Evolutionary conservation across 2,113 vertebrate species (phyloP), one percentile per base, ranked within the genome.

Genomic region (Urocitellus parryii): DNA sequence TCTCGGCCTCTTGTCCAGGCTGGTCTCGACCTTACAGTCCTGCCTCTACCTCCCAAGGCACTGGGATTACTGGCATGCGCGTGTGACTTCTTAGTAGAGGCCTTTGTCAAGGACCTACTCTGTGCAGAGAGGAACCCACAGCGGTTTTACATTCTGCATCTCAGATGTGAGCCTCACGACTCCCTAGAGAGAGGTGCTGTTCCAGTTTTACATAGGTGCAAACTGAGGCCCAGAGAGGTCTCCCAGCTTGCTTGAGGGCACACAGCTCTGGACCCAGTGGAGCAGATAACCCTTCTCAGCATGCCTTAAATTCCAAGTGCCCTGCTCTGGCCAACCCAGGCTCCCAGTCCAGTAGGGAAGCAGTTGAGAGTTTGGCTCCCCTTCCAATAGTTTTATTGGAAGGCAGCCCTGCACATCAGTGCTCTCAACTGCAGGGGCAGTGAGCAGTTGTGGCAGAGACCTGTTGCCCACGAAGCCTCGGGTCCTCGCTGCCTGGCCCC

Each of bases 241-340:
- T 3, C 0, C 48, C 34, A 34, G 29, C 45, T 24, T 27, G 29
- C 61, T 51, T 25, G 22, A 37, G 53, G 56, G 8, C 37, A n/a
- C 61, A 20, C 34, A 39, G 53, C 89, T 29, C 53, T 24, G 81
- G 20, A 16, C n/a, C 4, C 68, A 34, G 0, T 37, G 48, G 48
- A n/a, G 18, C 34, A 53, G n/a, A n/a, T 9, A 12, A 9, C 32
- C n/a, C 45, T 25, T 0, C 14, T n/a, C 24, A 0, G 13, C 65
- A 0, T 1, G 1, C 56, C 56, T 20, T 3, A 0, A 5, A 0
- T 18, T 58, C 34, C 39, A 27, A 42, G 56, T 13, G 3, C 24
- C 20, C 14, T 39, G 63, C n/a, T 3, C 7, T 58, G 6, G 48
- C 0, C 16, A 25, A 5, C 10, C 61, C 20, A 10, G 39, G 12